A percentile compares a stretch with the other conserved stretches of the same genome.
phyloP scores from a whole-genome alignment of 2,888 invertebrate species.

The Azorinus chamasolen region DNA sequence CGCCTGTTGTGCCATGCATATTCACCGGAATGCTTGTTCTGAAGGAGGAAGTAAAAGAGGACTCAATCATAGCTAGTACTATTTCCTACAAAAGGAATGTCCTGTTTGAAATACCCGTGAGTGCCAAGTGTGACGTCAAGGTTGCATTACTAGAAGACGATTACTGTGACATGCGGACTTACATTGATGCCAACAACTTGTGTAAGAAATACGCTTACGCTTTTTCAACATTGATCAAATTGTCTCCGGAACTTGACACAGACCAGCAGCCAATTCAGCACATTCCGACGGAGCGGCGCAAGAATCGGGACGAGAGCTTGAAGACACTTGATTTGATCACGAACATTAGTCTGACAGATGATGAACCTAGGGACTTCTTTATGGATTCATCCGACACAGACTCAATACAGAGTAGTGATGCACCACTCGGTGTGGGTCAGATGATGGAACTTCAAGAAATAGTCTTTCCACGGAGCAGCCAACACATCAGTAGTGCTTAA shows the following conservation, averaged over 20 bases:
- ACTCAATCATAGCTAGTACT: conserved; percentile 75
- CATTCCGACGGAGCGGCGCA: conserved; percentile 71
- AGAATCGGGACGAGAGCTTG: conserved; percentile 68
- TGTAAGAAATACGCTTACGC: conserved; percentile 74
- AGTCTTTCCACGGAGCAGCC: conserved; percentile 41
- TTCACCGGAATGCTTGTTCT: conserved; percentile 79
- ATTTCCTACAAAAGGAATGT: conserved; percentile 78
- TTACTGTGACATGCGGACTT: conserved; percentile 67
- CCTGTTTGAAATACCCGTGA: conserved; percentile 76
- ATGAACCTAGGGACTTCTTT: conserved; percentile 70
- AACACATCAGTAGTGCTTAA: conserved; percentile 42
- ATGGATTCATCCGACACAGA: conserved; percentile 72
- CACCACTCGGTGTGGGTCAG: conserved; percentile 56
- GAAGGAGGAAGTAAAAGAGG: conserved; percentile 56
- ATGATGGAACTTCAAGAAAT: conserved; percentile 72
- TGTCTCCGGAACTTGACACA: conserved; percentile 77
- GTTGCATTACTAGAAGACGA: conserved; percentile 63
- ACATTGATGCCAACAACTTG: conserved; percentile 72
- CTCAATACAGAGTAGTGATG: conserved; percentile 69
- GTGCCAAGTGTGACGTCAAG: conserved; percentile 51
- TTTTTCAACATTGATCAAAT: conserved; percentile 77
- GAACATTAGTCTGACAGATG: conserved; percentile 77
- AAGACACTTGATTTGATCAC: conserved; percentile 78
- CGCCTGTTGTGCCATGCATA: conserved; percentile 79
- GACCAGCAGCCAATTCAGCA: conserved; percentile 74